phyloP scores from a whole-genome alignment of 2,888 invertebrate species.

The Petrophora chlorosata region DNA sequence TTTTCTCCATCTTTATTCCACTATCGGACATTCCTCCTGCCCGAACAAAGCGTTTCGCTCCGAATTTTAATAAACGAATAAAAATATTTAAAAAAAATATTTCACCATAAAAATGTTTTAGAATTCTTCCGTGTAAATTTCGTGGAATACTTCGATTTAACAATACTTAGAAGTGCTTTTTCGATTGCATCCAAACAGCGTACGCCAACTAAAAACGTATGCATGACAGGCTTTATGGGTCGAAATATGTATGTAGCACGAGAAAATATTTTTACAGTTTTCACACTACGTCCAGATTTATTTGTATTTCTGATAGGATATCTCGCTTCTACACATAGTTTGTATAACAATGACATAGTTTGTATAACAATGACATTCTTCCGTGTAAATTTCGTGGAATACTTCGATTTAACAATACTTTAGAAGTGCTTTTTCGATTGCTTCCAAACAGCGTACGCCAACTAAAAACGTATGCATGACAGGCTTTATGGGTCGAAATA shows the following conservation, averaged over 20 bases:
- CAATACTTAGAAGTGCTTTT: conserved; percentile 19
- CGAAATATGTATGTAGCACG: conserved; percentile 20
- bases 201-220: conserved; percentile 43
- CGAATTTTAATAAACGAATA: too few relatives aligned
- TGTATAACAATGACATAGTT: not conserved
- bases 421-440: conserved; percentile 17
- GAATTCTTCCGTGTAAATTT: too few relatives aligned
- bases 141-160: conserved; percentile 6
- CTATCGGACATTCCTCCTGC: too few relatives aligned
- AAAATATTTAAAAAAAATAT: too few relatives aligned
- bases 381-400: not conserved
- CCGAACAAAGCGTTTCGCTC: too few relatives aligned
- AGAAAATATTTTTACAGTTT: conserved; percentile 26
- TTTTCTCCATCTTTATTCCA: too few relatives aligned
- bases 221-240: conserved; percentile 34
- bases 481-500: conserved; percentile 29
- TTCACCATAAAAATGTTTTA: too few relatives aligned
- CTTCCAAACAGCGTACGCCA: conserved; percentile 29
- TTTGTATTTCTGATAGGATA: conserved; percentile 1
- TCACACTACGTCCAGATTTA: conserved; percentile 13
- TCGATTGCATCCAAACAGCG: conserved; percentile 19
- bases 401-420: conserved; percentile 18
- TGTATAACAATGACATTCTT: too few relatives aligned
- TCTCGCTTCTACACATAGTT: not conserved
- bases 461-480: conserved; percentile 43